Percentiles rank a stretch among this genome's conserved stretches.
Evolutionary conservation across 2,888 invertebrate species (phyloP).

Genomic region (Agonopterix arenella): DNA sequence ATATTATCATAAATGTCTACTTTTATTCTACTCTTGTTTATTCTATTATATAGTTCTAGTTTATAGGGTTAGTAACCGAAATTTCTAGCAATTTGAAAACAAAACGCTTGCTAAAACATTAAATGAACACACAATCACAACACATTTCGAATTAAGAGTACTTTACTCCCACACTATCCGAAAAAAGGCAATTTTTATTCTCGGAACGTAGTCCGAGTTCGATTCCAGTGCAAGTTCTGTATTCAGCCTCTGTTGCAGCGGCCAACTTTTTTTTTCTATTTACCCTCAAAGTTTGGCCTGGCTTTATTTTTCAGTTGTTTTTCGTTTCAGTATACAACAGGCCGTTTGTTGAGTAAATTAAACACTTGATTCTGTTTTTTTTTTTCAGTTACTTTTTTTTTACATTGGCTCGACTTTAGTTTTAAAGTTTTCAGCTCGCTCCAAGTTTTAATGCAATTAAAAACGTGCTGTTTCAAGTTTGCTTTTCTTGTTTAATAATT

Average conservation of each 20-base stretch:
- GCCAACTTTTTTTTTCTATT: neutral
- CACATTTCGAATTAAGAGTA: no score
- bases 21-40: no score
- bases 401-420: neutral
- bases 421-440: slow-evolving; percentile 8
- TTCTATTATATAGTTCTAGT: no score
- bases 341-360: slow-evolving; percentile 21
- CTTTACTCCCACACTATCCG: neutral
- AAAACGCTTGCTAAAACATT: no score
- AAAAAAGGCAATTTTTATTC: slow-evolving; percentile 5
- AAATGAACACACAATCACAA: no score
- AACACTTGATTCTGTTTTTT: slow-evolving; percentile 2
- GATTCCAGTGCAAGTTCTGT: slow-evolving; percentile 6
- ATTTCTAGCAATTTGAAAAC: no score
- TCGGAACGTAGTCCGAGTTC: slow-evolving; percentile 1
- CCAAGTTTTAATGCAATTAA: neutral
- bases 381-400: neutral
- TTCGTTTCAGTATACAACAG: slow-evolving; percentile 16
- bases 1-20: no score
- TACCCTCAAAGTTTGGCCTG: neutral
- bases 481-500: no score
- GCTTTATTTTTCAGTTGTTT: slow-evolving; percentile 24
- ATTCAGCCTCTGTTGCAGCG: slow-evolving; percentile 3
- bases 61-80: no score
- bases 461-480: no score